Evolutionary conservation across 2,113 vertebrate species (phyloP).

Genomic region (Thermophis baileyi): DNA sequence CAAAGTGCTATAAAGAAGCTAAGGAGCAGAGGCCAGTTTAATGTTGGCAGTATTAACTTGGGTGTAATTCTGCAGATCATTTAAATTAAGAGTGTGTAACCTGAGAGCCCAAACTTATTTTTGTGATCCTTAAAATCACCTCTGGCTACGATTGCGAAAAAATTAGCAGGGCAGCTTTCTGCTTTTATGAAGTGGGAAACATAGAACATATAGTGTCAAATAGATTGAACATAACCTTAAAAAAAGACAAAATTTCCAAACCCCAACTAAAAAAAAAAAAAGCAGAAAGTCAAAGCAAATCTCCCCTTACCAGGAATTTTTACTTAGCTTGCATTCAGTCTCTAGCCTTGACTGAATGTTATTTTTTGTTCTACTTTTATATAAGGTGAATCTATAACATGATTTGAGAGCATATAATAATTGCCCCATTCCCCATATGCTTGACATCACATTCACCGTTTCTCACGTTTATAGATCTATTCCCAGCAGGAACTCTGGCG

Average conservation of each 20-base stretch:
- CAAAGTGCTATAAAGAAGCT: background rate
- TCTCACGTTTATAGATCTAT: slow-evolving; percentile 51
- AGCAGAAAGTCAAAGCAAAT: background rate
- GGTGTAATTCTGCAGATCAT: background rate
- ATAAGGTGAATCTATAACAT: background rate
- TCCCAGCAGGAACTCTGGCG: slow-evolving; percentile 60
- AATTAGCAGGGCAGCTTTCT: background rate
- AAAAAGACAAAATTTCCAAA: background rate
- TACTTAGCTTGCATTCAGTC: background rate
- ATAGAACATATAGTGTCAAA: background rate
- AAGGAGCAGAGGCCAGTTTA: background rate
- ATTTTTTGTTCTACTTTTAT: background rate
- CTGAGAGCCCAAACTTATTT: background rate
- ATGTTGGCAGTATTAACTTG: background rate
- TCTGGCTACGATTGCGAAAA: background rate
- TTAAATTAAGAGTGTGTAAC: background rate
- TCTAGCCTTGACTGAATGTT: background rate
- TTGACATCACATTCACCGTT: slow-evolving; percentile 31
- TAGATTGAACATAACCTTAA: background rate
- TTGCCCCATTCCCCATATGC: slow-evolving; percentile 10
- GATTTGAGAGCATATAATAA: background rate
- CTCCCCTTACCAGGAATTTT: background rate
- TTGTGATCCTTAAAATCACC: background rate
- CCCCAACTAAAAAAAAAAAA: background rate
- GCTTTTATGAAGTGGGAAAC: background rate